Evolutionary conservation across 2,888 invertebrate genomes (phyloP), one percentile per base, ranked within the genome.

Genomic region (Hyalella azteca): DNA sequence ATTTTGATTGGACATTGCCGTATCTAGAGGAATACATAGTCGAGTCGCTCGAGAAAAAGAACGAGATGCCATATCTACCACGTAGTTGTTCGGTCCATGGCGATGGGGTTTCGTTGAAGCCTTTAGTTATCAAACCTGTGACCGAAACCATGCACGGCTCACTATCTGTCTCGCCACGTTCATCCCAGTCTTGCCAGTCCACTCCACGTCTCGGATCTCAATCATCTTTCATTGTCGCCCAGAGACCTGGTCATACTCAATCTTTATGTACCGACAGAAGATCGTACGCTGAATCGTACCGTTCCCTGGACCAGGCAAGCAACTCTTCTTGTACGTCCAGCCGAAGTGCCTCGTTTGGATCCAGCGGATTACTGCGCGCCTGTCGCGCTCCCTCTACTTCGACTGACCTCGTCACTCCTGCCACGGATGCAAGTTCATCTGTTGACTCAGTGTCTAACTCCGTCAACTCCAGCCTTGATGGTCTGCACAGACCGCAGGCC

Each of bases 21-120:
- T 75, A 41, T 29, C 13, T 75, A 13, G 75, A 75, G 26, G 45
- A 75, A 4, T 75, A 75, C 36, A 48, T 75, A n/a, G 11, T 75
- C 29, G 41, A 75, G 36, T 75, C 75, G 2, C 75, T 75, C 3
- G 66, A 66, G 19, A 66, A 32, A 36, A 66, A 66, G 19, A 66
- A 66, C 66, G 66, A 66, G 66, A 66, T 66, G 66, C 66, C 66
- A 36, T 66, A 66, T 36, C 36, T 66, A 19, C 66, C 66, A 4
- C 36, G 19, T 19, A 66, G 66, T 29, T 66, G 66, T 29, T 66
- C 66, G 19, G 66, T 66, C 19, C 36, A 66, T 19, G 66, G 66
- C 29, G 66, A 66, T 66, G 36, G 36, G 11, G 36, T 36, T 39
- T 7, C 19, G 4, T 15, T 36, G 22, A 66, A 66, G n/a, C 66